These are phyloP conservation scores for Nymphalis urticae DNA, from an alignment of 2,888 invertebrate genomes.

Conservation along the genomic window DNA sequence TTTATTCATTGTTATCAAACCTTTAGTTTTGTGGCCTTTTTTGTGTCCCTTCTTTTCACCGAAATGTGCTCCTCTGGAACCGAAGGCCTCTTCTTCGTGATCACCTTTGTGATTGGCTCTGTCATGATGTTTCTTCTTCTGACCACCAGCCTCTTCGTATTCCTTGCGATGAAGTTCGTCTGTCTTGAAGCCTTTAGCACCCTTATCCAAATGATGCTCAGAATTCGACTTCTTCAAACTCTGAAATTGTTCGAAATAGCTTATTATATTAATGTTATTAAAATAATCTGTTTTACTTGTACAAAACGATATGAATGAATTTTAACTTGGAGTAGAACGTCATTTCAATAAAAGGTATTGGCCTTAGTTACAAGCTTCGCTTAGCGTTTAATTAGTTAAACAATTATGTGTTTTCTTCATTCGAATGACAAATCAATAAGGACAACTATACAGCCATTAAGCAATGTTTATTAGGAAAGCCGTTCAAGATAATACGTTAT, in stretches of 20 bases:
- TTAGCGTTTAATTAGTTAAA: no score
- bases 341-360: no score
- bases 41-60: slow-evolving; percentile 89
- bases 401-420: no score
- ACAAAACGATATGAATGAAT: no score
- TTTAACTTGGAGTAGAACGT: no score
- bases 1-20: slow-evolving; percentile 45
- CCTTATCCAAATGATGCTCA: slow-evolving; percentile 82
- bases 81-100: slow-evolving; percentile 85
- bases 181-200: slow-evolving; percentile 81
- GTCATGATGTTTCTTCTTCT: slow-evolving; percentile 84
- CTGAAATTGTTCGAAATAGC: slow-evolving; percentile 49
- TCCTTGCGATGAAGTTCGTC: slow-evolving; percentile 82
- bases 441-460: no score
- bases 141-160: slow-evolving; percentile 83
- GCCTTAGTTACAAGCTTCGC: no score
- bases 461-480: no score
- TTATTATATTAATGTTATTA: slow-evolving; percentile 6
- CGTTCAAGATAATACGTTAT: no score
- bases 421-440: no score
- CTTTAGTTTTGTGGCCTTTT: slow-evolving; percentile 89
- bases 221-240: slow-evolving; percentile 81
- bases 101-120: slow-evolving; percentile 83
- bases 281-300: background rate
- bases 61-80: slow-evolving; percentile 85